A percentile compares a stretch with the other conserved stretches of the same genome.
phyloP scores from a whole-genome alignment of 2,888 invertebrate species.

The Ophion costatus region DNA sequence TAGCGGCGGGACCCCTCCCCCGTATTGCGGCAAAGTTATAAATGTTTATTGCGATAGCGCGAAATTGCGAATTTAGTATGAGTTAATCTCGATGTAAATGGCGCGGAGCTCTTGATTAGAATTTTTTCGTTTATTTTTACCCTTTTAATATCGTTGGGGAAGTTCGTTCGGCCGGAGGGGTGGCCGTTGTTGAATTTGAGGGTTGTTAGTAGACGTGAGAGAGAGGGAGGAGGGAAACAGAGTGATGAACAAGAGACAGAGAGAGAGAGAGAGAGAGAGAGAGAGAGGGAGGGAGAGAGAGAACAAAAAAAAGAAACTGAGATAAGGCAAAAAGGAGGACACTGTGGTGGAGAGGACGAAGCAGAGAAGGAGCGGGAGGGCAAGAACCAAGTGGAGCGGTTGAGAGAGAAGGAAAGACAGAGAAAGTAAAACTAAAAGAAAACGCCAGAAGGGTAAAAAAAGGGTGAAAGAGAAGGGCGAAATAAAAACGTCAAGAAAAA shows the following conservation, averaged over 20 bases:
- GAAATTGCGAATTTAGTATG: slow-evolving; percentile 24
- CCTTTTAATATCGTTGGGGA: slow-evolving; percentile 7
- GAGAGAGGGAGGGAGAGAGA: not conserved
- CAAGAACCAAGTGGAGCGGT: not conserved
- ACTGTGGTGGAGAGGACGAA: not conserved
- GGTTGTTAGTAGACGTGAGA: slow-evolving; percentile 1
- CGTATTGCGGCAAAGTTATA: not conserved
- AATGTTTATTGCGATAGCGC: slow-evolving; percentile 7
- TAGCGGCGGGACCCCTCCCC: too few relatives aligned
- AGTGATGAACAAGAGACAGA: not conserved
- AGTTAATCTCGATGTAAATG: slow-evolving; percentile 8
- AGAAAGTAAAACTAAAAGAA: not conserved
- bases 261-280: slow-evolving; percentile 2
- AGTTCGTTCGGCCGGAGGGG: slow-evolving; percentile 9
- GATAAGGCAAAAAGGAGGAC: not conserved
- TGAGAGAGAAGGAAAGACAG: not conserved
- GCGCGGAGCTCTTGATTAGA: slow-evolving; percentile 20
- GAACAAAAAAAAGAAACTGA: not conserved
- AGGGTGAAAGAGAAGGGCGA: not conserved
- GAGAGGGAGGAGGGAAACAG: not conserved
- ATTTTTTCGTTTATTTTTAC: slow-evolving; percentile 23
- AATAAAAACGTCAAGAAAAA: too few relatives aligned
- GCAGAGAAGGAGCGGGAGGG: not conserved
- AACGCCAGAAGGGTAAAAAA: not conserved
- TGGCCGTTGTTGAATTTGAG: not conserved